Conservation (phyloP, 2,888 invertebrate genomes). For the Chaetoderma sp. region DNA sequence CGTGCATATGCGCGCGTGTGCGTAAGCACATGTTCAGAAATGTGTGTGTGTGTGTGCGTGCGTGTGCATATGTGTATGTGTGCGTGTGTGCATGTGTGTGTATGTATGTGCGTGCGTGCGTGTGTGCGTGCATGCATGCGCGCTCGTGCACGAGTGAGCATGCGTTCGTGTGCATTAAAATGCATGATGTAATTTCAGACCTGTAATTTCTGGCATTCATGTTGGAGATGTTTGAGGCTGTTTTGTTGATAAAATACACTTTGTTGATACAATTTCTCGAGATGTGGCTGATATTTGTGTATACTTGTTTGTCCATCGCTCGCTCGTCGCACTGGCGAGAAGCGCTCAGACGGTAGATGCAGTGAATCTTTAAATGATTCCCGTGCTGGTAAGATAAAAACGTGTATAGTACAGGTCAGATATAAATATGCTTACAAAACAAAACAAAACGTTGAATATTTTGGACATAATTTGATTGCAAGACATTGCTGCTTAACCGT, state of each 20-base stretch:
- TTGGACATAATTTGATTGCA: too few species aligned
- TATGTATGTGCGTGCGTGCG: too few species aligned
- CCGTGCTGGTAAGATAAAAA: conserved; percentile 65
- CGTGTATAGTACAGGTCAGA: background rate
- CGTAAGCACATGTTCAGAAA: too few species aligned
- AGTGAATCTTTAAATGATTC: conserved; percentile 74
- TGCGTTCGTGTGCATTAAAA: too few species aligned
- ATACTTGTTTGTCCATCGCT: conserved; percentile 79
- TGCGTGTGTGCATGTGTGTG: too few species aligned
- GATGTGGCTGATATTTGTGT: conserved; percentile 58
- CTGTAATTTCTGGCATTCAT: conserved; percentile 85
- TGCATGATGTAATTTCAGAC: conserved; percentile 59
- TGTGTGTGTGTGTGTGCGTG: too few species aligned
- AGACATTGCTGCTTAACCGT: too few species aligned
- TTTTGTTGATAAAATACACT: conserved; percentile 72
- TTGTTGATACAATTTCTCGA: conserved; percentile 73
- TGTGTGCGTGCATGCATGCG: too few species aligned
- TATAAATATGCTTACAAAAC: background rate
- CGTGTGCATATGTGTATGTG: too few species aligned
- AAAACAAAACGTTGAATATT: too few species aligned
- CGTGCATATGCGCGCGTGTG: too few species aligned
- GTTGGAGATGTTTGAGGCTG: conserved; percentile 76
- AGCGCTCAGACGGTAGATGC: conserved; percentile 78
- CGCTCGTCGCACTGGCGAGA: conserved; percentile 90
- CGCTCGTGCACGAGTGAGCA: too few species aligned